Evolutionary conservation across 2,888 invertebrate species (phyloP), one percentile per base, ranked within the genome.

Genomic region (Sinopyrophorus schimmeli): DNA sequence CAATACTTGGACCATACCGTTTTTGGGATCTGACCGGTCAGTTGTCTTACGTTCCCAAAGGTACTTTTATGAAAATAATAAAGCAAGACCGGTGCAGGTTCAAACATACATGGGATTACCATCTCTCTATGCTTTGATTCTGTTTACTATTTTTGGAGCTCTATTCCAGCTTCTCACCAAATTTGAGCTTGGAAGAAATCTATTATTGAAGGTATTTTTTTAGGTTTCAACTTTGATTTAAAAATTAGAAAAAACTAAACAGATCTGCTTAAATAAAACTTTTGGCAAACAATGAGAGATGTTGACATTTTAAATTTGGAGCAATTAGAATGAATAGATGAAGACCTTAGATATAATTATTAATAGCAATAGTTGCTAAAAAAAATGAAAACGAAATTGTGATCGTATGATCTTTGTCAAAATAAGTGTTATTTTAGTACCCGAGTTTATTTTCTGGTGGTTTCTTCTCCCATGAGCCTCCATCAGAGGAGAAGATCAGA

Each of bases 11-110:
- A 46, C 52, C 63, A 81, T 83, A 34, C 86, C 91, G 1, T 95
- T 96, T 74, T 82, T 82, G 0, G 92, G 92, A 17, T 77, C 91
- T 5, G 96, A 96, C 76, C 80, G 82, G 49, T 84, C 93, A 1
- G 84, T 96, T 1, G 83, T 88, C n/a, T 75, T 81, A 67, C 80
- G 96, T 31, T 84, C 92, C 0, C 94, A 96, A 70, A 80, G 89
- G 37, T 81, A 80, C 66, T 78, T 91, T 11, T 85, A 82, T 67
- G 83, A 86, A 26, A 70, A 75, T 1, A 78, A 82, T 1, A 80
- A 85, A 41, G 76, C 80, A 57, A 80, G 92, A 3, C 95, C 96
- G 0, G 81, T 81, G 4, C 92, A 94, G 73, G 78, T 89, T 69
- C 78, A 81, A 23, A 82, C 89, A 0, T 96, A 94, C 69, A 62